Evolutionary conservation across 2,888 invertebrate species (phyloP).

Genomic region (Drosophila antonietae): DNA sequence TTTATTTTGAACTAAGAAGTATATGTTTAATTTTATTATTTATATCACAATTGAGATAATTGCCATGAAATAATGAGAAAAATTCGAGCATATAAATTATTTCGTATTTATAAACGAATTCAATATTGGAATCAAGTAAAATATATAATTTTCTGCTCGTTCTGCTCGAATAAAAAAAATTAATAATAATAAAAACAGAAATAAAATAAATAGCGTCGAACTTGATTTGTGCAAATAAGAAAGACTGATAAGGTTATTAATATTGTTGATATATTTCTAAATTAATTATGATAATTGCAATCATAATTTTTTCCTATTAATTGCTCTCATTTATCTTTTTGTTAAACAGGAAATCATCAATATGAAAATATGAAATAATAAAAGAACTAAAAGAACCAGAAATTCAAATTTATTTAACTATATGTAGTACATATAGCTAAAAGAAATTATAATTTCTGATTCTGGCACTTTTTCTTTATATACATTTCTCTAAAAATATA

Average conservation of each 20-base stretch:
- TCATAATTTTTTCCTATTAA: neutral
- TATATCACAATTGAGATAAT: no score
- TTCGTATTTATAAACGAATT: neutral
- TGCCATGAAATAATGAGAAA: no score
- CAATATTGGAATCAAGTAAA: neutral
- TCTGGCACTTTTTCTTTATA: neutral
- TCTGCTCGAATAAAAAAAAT: no score
- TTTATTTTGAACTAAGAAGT: no score
- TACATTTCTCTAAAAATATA: neutral
- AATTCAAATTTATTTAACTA: no score
- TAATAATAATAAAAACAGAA: no score
- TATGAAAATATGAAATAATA: neutral
- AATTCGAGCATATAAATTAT: neutral
- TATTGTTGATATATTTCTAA: neutral
- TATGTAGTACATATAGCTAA: no score
- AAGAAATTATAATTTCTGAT: no score
- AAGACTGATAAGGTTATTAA: neutral
- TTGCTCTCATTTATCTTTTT: neutral
- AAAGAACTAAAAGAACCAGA: no score
- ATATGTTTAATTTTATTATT: no score
- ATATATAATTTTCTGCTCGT: neutral
- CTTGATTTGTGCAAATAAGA: neutral
- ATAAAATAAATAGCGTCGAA: no score
- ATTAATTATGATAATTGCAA: neutral
- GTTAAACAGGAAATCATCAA: neutral